phyloP scores from a whole-genome alignment of 2,888 invertebrate species.

The Flexamia atlantica region DNA sequence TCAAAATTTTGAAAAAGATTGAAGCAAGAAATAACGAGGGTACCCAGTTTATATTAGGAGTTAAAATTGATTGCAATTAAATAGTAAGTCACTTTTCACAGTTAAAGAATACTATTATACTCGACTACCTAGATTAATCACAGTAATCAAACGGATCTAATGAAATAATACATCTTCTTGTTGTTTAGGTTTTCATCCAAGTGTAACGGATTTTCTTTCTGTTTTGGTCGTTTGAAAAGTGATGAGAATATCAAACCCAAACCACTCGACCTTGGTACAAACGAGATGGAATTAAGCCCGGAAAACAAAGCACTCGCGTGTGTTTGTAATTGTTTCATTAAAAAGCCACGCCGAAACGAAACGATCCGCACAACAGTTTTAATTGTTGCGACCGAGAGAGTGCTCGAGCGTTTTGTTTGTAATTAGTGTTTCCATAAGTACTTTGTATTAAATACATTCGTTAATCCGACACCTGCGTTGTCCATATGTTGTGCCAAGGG shows the following conservation, averaged over 20 bases:
- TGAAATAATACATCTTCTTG: no score
- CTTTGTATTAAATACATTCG: constrained; percentile 6
- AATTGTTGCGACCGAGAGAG: constrained; percentile 16
- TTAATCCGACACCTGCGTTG: not conserved
- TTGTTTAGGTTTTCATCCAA: no score
- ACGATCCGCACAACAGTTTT: constrained; percentile 10
- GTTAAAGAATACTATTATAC: no score
- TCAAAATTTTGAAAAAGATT: no score
- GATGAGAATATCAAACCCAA: not conserved
- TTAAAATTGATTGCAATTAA: no score
- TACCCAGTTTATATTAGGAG: no score
- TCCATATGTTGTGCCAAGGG: not conserved
- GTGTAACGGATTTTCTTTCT: no score
- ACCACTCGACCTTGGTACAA: not conserved
- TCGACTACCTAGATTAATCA: no score
- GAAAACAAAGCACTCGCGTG: constrained; percentile 24
- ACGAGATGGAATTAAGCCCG: constrained; percentile 24
- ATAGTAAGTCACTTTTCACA: no score
- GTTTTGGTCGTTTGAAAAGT: not conserved
- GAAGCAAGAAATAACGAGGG: no score
- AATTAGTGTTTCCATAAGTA: constrained; percentile 36
- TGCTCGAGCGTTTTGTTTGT: constrained; percentile 26
- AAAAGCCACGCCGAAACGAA: constrained; percentile 31
- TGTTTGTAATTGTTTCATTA: constrained; percentile 43
- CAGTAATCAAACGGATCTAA: no score